Percentiles rank a stretch among this genome's conserved stretches.
phyloP scores from a whole-genome alignment of 2,113 vertebrate genomes.

The Delphinus delphis region DNA sequence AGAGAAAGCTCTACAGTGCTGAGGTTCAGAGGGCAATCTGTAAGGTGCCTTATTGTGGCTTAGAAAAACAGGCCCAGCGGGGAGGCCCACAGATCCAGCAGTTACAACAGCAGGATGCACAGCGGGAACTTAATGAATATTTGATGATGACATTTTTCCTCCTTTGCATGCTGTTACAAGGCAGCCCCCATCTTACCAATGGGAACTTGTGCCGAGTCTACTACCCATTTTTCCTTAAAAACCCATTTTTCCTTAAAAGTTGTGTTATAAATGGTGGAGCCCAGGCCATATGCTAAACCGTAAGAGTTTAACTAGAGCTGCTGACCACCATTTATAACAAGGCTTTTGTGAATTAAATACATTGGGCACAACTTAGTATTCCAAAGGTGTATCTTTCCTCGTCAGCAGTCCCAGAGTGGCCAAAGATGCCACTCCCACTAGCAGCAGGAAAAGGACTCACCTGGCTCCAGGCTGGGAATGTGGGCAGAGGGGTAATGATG shows the following conservation, averaged over 20 bases:
- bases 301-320: background rate
- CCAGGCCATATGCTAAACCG: background rate
- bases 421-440: background rate
- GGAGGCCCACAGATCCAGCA: background rate
- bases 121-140: constrained; percentile 24
- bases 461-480: background rate
- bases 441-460: background rate
- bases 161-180: background rate
- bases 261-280: background rate
- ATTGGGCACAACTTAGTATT: background rate
- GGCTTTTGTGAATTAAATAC: background rate
- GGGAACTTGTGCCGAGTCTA: background rate
- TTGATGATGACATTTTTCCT: constrained; percentile 49
- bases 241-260: background rate
- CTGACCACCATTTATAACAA: background rate
- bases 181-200: constrained; percentile 1
- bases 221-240: background rate
- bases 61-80: constrained; percentile 29
- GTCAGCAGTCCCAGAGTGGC: background rate
- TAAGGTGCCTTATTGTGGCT: background rate
- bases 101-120: background rate
- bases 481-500: background rate
- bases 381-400: background rate
- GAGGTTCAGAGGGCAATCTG: constrained; percentile 33
- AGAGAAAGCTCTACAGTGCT: background rate